Evolutionary conservation across 2,888 invertebrate species (phyloP).

Genomic region (Drosophila robusta): DNA sequence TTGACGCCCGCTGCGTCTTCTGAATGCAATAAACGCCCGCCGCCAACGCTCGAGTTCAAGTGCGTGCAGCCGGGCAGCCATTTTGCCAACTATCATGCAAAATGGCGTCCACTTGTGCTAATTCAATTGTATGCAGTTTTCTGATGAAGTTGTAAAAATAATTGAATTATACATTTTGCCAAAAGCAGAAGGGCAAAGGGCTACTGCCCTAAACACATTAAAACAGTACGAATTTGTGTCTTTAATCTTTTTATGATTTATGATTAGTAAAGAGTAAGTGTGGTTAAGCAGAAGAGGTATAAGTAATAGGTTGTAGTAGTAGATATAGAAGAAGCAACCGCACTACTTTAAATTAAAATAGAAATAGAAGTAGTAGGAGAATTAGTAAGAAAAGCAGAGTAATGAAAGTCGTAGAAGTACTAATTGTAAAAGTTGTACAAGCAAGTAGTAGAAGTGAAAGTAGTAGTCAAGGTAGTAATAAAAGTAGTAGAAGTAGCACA

Average conservation of each 20-base stretch:
- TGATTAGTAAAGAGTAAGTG: not conserved
- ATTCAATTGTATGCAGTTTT: constrained; percentile 40
- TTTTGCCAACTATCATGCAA: constrained; percentile 39
- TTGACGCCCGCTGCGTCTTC: constrained; percentile 36
- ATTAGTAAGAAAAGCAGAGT: not conserved
- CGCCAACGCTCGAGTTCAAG: constrained; percentile 35
- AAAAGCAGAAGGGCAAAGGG: not conserved
- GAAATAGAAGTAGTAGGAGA: not conserved
- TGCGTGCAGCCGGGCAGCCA: constrained; percentile 61
- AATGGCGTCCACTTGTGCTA: constrained; percentile 40
- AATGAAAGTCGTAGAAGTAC: not conserved
- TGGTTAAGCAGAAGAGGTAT: no score
- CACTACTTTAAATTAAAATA: not conserved
- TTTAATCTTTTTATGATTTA: not conserved
- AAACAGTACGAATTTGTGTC: not conserved
- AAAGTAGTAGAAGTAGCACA: not conserved
- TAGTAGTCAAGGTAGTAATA: no score
- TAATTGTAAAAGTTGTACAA: no score
- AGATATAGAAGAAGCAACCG: not conserved
- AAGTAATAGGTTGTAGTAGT: no score
- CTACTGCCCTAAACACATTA: no score
- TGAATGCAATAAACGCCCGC: constrained; percentile 46
- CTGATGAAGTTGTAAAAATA: constrained; percentile 21
- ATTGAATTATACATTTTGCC: constrained; percentile 30
- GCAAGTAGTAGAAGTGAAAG: not conserved